Conservation (phyloP, 2,113 vertebrate genomes). For the Nothocercus nigrocapillus region DNA sequence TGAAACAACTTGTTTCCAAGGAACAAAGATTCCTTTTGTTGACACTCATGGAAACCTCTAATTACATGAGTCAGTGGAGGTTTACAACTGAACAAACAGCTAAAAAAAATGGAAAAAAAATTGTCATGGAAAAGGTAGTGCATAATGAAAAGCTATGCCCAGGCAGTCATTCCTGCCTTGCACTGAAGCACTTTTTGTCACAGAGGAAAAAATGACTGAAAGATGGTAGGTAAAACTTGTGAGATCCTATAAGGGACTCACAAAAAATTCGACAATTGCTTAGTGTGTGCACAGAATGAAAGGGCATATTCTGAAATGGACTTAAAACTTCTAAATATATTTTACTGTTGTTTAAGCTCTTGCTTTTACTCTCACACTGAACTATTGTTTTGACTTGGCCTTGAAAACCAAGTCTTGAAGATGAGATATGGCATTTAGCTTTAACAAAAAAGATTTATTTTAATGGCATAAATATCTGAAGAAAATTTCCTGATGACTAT, state of each 20-base stretch:
- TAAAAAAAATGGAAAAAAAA: constrained; percentile 70
- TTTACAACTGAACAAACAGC: constrained; percentile 76
- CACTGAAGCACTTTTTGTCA: constrained; percentile 33
- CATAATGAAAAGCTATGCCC: constrained; percentile 44
- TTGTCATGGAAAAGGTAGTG: constrained; percentile 63
- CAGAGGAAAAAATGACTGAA: constrained; percentile 39
- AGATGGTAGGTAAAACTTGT: constrained; percentile 33
- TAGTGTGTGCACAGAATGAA: neutral
- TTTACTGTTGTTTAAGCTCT: neutral
- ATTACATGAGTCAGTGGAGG: constrained; percentile 75
- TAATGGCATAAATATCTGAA: neutral
- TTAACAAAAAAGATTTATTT: neutral
- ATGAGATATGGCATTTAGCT: neutral
- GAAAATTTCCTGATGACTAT: neutral
- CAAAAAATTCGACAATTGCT: neutral
- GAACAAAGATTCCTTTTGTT: constrained; percentile 64
- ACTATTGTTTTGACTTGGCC: neutral
- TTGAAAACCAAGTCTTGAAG: neutral
- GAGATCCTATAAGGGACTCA: constrained; percentile 26
- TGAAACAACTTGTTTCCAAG: constrained; percentile 65
- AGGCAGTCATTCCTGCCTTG: constrained; percentile 55
- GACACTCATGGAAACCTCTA: constrained; percentile 71
- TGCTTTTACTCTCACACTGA: neutral
- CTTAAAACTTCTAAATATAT: accelerated
- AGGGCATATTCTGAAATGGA: neutral